Percentiles rank a stretch among this genome's conserved stretches.
Conservation (phyloP, 1,140 invertebrate genomes). For the Atta colombica region DNA sequence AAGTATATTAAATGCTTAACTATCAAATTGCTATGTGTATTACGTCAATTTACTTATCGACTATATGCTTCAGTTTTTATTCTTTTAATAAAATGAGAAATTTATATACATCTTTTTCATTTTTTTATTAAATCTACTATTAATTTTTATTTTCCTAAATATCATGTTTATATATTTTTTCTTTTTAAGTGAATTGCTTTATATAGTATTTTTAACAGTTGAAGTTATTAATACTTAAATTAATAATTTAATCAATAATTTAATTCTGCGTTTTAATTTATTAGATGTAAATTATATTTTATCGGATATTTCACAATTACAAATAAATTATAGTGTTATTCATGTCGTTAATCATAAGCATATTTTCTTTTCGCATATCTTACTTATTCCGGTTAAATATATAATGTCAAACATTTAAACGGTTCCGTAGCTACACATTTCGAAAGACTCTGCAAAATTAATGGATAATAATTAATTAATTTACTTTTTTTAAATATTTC, state of each 20-base stretch:
- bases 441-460: neutral
- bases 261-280: neutral
- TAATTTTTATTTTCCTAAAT: too few species aligned
- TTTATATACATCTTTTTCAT: too few species aligned
- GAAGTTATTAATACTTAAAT: neutral
- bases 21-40: too few species aligned
- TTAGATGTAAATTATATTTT: neutral
- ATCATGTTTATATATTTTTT: neutral
- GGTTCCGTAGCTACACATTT: neutral
- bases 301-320: neutral
- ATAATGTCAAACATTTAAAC: conserved; percentile 27
- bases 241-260: neutral
- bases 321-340: conserved; percentile 6
- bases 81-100: too few species aligned
- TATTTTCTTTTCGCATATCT: neutral
- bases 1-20: too few species aligned
- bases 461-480: neutral
- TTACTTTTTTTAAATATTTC: neutral
- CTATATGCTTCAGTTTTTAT: too few species aligned
- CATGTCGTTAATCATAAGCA: neutral
- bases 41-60: too few species aligned
- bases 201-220: neutral
- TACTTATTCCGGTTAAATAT: conserved; percentile 50
- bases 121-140: too few species aligned
- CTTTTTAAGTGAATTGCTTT: neutral